Base-by-base conservation (phyloP, 2,888 invertebrate genomes). In the Cosmopolites sordidus region DNA sequence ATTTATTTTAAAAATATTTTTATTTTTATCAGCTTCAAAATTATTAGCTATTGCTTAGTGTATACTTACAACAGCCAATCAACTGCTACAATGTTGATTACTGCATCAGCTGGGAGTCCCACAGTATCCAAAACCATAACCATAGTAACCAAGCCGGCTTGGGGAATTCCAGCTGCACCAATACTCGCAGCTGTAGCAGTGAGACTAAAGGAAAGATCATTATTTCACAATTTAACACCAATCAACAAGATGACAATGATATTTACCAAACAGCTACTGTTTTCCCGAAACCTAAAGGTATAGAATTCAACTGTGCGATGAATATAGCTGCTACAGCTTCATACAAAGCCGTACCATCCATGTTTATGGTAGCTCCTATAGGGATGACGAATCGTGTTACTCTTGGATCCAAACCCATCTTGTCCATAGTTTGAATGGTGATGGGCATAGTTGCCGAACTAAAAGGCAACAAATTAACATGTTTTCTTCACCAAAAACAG, bases 271-370 rank as follows among this genome's bases (percentile, higher is more conserved):
- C 89, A 52, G 95, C 93, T 55, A 97, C 83, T 61, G 95, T 86
- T 72, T 91, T 87, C 16, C 93, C 92, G 60, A 95, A 84, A 11
- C 88, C 84, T 75, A 96, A 84, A 30, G 84, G 79, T 54, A 92
- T 81, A 62, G 84, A 83, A 67, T 92, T 83, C 60, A 93, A 83
- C 76, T 99, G 98, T 12, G 97, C 93, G 59, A 99, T 97, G 70
- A 97, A 99, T 62, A 98, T 87, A 16, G 97, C 97, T 0, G 97
- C 98, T 4, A 98, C 93, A 0, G 97, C 96, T 73, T 99, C 98
- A 70, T 99, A 99, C 18, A 99, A 78, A 1, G 97, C 97, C 0
- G 96, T 96, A 11, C 92, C 92, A 72, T 96, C 96, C 96, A 96
- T 96, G 78, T 98, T 97, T 73, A 98, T 95, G 33, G 97, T 96